Evolutionary conservation across 2,888 invertebrate species (phyloP).

Genomic region (Dione vanillae): DNA sequence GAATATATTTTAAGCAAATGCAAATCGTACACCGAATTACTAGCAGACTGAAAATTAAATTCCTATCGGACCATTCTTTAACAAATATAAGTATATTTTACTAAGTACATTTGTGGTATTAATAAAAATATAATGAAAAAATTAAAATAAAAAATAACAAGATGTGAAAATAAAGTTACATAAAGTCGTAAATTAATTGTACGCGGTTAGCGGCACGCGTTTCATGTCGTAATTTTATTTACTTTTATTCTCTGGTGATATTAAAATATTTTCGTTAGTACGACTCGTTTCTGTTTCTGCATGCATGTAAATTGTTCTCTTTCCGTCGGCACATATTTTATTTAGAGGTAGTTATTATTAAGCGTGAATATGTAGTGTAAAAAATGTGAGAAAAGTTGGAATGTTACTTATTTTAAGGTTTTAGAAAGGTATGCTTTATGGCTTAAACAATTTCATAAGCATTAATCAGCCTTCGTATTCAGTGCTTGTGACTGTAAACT

Average conservation of each 20-base stretch:
- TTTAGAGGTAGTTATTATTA: conserved; percentile 4
- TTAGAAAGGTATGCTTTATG: no score
- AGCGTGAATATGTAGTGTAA: conserved; percentile 23
- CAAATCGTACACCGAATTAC: no score
- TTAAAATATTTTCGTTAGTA: conserved; percentile 40
- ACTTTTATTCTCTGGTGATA: conserved; percentile 39
- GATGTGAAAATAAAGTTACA: conserved; percentile 24
- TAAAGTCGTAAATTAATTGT: conserved; percentile 44
- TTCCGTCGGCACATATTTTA: conserved; percentile 20
- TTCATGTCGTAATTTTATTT: conserved; percentile 44
- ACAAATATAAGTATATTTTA: no score
- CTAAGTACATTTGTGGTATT: no score
- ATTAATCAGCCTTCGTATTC: no score
- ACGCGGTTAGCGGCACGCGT: conserved; percentile 35
- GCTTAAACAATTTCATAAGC: no score
- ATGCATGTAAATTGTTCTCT: conserved; percentile 26
- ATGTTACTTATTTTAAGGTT: neutral
- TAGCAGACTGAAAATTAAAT: no score
- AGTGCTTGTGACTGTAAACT: no score
- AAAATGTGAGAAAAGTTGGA: neutral
- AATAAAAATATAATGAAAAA: neutral
- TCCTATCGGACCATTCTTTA: no score
- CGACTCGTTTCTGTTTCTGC: conserved; percentile 29
- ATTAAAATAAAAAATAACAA: conserved; percentile 1
- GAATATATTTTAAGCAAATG: no score